Percentiles rank a stretch among this genome's conserved stretches.
These are phyloP conservation scores for Ellobius talpinus DNA, from an alignment of 2,113 vertebrate species.

Conservation along the genomic window DNA sequence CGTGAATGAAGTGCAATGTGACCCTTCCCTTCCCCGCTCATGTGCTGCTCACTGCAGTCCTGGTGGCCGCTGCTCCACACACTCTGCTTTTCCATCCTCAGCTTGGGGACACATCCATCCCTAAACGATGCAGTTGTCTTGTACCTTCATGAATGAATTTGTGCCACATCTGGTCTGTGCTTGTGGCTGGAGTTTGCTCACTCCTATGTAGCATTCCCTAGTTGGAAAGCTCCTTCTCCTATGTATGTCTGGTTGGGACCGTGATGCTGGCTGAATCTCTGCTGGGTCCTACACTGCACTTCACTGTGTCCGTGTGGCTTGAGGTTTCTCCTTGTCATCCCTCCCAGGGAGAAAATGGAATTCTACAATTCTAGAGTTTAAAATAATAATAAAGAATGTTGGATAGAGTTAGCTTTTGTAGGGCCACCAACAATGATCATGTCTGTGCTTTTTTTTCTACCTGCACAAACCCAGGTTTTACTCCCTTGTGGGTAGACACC, in stretches of 20 bases:
- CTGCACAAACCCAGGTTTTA: background rate
- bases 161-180: background rate
- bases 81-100: background rate
- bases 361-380: background rate
- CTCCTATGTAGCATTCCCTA: background rate
- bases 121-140: background rate
- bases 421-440: background rate
- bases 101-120: background rate
- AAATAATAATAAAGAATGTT: background rate
- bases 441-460: background rate
- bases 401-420: background rate
- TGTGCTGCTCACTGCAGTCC: background rate
- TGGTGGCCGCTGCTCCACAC: background rate
- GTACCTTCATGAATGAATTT: background rate
- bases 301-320: background rate
- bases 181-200: background rate
- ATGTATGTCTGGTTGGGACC: background rate
- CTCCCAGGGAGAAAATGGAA: background rate
- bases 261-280: background rate
- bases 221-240: background rate
- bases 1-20: background rate
- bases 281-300: background rate
- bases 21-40: background rate
- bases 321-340: background rate
- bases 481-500: background rate